Conservation (phyloP, 2,113 vertebrate species). For the Mesembrinibis cayennensis region DNA sequence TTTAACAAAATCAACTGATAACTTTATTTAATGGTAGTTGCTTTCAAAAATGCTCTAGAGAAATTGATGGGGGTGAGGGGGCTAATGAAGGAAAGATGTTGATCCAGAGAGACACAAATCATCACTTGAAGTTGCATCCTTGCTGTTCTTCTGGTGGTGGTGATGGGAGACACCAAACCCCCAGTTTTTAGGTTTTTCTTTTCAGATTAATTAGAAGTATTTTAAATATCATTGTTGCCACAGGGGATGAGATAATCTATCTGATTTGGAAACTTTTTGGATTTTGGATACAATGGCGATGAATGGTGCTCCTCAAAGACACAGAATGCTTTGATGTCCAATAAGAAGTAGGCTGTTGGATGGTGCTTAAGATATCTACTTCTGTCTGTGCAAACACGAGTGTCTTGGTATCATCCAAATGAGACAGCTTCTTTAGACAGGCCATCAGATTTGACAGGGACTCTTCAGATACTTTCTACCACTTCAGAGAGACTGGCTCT, state of each 20-base stretch:
- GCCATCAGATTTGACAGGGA: neutral
- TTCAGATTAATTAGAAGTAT: neutral
- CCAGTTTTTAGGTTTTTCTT: neutral
- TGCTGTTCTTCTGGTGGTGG: neutral
- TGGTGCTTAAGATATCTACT: neutral
- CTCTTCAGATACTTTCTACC: neutral
- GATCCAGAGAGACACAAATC: neutral
- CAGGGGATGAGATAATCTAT: neutral
- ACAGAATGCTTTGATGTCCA: neutral
- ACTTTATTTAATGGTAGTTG: neutral
- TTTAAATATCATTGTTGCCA: neutral
- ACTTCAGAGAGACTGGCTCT: neutral
- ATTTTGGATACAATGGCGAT: neutral
- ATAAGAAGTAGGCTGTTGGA: neutral
- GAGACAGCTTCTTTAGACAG: neutral
- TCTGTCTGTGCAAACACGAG: neutral
- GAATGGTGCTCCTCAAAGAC: neutral
- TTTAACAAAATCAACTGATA: neutral
- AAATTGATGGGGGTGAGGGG: neutral
- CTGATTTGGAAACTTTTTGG: neutral
- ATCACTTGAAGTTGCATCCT: neutral
- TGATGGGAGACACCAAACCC: neutral
- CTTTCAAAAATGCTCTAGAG: neutral
- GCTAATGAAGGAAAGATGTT: neutral
- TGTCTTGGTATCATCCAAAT: neutral